phyloP scores from a whole-genome alignment of 2,113 vertebrate species.

The Megaleporinus macrocephalus region DNA sequence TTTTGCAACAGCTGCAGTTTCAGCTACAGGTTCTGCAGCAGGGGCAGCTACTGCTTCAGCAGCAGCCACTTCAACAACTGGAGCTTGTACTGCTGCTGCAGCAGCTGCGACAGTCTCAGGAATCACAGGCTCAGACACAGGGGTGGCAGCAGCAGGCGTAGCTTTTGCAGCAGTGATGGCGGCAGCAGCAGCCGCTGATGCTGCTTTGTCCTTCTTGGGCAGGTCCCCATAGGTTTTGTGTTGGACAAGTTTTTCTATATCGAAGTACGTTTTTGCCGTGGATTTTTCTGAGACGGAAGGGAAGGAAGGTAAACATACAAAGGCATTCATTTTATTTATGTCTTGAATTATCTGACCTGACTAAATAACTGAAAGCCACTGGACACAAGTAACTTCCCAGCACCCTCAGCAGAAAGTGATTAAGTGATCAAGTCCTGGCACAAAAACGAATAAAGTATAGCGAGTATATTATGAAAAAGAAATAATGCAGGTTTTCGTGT shows the following conservation, averaged over 20 bases:
- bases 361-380: neutral
- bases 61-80: neutral
- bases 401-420: neutral
- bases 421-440: neutral
- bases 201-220: constrained; percentile 59
- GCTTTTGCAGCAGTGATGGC: neutral
- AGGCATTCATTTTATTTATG: constrained; percentile 50
- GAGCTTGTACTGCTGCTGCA: neutral
- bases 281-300: constrained; percentile 66
- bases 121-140: neutral
- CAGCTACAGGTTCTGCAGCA: neutral
- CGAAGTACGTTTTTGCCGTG: constrained; percentile 70
- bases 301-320: constrained; percentile 62
- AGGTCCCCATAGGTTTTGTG: constrained; percentile 61
- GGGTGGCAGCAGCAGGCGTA: neutral
- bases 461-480: neutral
- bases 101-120: neutral
- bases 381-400: neutral
- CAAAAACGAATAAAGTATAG: neutral
- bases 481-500: neutral
- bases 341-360: neutral
- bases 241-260: constrained; percentile 74
- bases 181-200: constrained; percentile 24
- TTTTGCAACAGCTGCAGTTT: constrained; percentile 8
- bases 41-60: neutral